These are phyloP conservation scores for Drosophila aff. DNA, from an alignment of 1,140 invertebrate species.

Conservation along the genomic window DNA sequence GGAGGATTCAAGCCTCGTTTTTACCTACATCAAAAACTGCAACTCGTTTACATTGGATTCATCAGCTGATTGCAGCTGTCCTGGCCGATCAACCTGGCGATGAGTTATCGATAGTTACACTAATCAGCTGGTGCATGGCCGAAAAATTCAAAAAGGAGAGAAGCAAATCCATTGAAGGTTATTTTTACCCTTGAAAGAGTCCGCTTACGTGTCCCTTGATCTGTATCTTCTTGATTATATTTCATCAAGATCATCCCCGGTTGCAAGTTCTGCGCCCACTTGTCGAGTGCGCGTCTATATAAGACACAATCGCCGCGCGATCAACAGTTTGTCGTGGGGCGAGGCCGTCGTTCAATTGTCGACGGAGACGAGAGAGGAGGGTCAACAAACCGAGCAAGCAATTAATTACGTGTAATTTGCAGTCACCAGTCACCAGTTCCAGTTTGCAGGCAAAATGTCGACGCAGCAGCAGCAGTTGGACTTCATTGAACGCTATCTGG, in stretches of 20 bases:
- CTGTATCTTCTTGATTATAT: conserved; percentile 12
- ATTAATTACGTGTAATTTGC: conserved; percentile 6
- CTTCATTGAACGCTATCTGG: conserved; percentile 66
- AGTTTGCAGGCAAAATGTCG: conserved; percentile 43
- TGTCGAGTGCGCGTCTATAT: background rate
- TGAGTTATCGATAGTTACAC: background rate
- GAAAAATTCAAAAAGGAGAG: conserved; percentile 2
- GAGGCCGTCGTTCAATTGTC: background rate
- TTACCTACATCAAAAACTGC: too few relatives aligned
- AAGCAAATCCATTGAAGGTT: background rate
- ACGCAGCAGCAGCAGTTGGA: conserved; percentile 65
- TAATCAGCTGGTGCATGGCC: conserved; percentile 1
- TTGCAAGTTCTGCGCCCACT: background rate
- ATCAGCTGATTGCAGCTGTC: too few relatives aligned
- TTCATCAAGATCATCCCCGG: background rate
- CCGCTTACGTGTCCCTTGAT: background rate
- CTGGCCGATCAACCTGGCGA: too few relatives aligned
- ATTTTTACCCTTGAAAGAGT: background rate
- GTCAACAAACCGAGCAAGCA: conserved; percentile 1
- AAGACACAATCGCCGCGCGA: conserved; percentile 4
- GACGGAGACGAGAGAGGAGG: background rate
- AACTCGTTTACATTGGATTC: too few relatives aligned
- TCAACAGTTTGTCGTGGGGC: background rate
- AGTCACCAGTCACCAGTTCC: background rate
- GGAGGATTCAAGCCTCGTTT: too few relatives aligned